These are phyloP conservation scores for Periophthalmus modestus DNA, from an alignment of 2,113 vertebrate genomes.

Conservation along the genomic window DNA sequence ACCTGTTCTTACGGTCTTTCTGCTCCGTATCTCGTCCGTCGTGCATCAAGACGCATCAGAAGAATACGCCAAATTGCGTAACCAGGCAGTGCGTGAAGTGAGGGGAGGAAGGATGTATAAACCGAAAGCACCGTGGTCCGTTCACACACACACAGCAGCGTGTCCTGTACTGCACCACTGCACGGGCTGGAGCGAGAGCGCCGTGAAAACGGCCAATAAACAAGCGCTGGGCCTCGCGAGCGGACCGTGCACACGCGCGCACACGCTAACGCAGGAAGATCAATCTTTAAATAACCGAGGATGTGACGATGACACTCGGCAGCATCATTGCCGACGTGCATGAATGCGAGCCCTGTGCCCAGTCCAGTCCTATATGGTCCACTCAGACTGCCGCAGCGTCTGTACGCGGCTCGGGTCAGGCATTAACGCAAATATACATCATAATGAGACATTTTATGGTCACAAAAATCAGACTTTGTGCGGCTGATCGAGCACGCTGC, in stretches of 20 bases:
- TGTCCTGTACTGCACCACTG: conserved; percentile 64
- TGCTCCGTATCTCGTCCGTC: conserved; percentile 24
- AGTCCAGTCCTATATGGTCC: conserved; percentile 40
- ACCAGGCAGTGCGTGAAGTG: conserved; percentile 38
- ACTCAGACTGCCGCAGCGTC: conserved; percentile 77
- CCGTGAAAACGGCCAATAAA: conserved; percentile 61
- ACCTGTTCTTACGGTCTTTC: conserved; percentile 36
- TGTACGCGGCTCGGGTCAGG: conserved; percentile 54
- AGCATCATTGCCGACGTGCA: conserved; percentile 72
- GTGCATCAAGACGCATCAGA: conserved; percentile 35
- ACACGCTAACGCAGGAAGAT: conserved; percentile 57
- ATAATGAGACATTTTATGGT: conserved; percentile 28
- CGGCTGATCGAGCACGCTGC: conserved; percentile 52
- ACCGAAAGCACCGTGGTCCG: conserved; percentile 50
- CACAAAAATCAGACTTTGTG: conserved; percentile 57
- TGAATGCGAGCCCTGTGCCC: conserved; percentile 59
- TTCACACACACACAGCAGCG: conserved; percentile 48
- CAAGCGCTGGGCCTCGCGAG: conserved; percentile 58
- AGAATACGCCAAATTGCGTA: conserved; percentile 72
- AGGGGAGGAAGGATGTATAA: conserved; percentile 16
- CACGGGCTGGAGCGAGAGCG: conserved; percentile 50
- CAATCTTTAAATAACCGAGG: conserved; percentile 78
- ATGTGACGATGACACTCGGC: conserved; percentile 74
- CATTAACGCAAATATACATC: conserved; percentile 55
- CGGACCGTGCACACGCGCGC: conserved; percentile 15